phyloP scores from a whole-genome alignment of 2,113 vertebrate genomes.

The Chrysemys picta region DNA sequence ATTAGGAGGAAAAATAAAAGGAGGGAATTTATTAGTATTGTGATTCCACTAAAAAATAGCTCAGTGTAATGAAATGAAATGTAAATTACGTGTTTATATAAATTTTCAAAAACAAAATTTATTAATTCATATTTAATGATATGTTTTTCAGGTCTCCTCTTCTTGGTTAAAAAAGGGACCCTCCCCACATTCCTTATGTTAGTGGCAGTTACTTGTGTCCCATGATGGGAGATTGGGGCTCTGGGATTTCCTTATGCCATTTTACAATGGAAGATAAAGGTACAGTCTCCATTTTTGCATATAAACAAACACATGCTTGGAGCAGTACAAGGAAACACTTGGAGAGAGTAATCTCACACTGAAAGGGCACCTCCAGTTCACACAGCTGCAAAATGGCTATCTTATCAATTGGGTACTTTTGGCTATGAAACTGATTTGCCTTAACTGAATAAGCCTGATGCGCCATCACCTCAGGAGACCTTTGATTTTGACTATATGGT shows the following conservation, averaged over 20 bases:
- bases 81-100: neutral
- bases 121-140: no score
- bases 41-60: neutral
- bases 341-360: neutral
- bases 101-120: neutral
- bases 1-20: neutral
- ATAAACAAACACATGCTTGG: accelerated
- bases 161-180: neutral
- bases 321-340: neutral
- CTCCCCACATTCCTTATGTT: neutral
- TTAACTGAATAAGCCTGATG: neutral
- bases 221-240: neutral
- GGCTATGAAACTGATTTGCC: neutral
- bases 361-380: neutral
- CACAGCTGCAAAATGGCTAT: neutral
- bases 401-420: neutral
- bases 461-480: neutral
- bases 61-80: neutral
- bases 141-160: neutral
- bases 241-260: neutral
- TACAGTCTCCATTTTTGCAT: neutral
- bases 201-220: neutral
- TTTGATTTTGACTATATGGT: neutral
- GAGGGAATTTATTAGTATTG: neutral
- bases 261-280: neutral